Percentiles rank a stretch among this genome's conserved stretches.
Evolutionary conservation across 2,113 vertebrate species (phyloP).

Genomic region (Grammomys dolichurus): DNA sequence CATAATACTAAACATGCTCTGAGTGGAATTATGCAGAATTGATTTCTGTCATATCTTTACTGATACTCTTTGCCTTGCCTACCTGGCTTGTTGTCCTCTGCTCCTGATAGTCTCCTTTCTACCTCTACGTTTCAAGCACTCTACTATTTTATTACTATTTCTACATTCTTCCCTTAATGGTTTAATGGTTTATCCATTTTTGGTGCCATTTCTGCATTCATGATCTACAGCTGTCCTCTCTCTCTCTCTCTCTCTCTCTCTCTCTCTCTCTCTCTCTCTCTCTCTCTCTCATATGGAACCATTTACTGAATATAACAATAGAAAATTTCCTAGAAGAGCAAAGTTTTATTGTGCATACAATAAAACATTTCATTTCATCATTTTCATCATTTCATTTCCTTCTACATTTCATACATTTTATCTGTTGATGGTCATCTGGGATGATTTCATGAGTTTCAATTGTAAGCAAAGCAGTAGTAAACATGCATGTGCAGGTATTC

Average conservation of each 20-base stretch:
- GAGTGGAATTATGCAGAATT: neutral
- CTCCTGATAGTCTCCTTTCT: neutral
- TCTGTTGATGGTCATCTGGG: neutral
- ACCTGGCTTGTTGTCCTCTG: neutral
- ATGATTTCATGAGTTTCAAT: neutral
- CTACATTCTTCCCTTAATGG: neutral
- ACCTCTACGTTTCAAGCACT: neutral
- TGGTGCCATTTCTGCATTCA: neutral
- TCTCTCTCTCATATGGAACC: too few species aligned
- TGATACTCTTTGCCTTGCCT: neutral
- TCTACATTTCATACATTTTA: neutral
- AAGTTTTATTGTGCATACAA: neutral
- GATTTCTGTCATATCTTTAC: neutral
- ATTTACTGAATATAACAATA: neutral
- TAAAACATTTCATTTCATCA: too few species aligned
- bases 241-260: neutral
- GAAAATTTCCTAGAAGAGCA: neutral
- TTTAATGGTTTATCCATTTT: too few species aligned
- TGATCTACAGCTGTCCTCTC: neutral
- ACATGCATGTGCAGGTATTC: too few species aligned
- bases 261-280: too few species aligned
- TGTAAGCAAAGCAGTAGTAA: neutral
- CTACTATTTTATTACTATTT: too few species aligned
- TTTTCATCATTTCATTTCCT: neutral
- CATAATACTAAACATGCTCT: neutral